Conservation (phyloP, 1,140 invertebrate genomes). For the Asobara japonica region DNA sequence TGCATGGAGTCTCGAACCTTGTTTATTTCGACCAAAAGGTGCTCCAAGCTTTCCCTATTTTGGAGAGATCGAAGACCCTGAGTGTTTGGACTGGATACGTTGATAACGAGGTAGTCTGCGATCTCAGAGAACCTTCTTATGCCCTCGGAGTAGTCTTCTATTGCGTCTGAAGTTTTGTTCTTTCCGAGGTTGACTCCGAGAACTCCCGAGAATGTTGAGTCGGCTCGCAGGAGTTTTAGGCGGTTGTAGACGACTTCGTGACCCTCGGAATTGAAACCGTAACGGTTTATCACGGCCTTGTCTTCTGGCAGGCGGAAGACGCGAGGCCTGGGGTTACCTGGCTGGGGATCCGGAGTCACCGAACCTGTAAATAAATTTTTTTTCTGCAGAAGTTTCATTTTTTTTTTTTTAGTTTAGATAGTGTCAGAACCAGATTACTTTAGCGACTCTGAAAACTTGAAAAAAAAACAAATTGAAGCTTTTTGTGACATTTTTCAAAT, state of each 20-base stretch:
- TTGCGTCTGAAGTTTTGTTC: conserved; percentile 84
- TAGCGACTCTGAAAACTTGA: too few relatives aligned
- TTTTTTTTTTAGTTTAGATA: background rate
- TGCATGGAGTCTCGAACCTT: conserved; percentile 71
- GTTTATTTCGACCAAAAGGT: conserved; percentile 78
- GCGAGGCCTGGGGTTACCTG: conserved; percentile 91
- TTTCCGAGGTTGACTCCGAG: conserved; percentile 95
- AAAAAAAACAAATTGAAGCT: too few relatives aligned
- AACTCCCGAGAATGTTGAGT: conserved; percentile 68
- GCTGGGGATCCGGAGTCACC: conserved; percentile 91
- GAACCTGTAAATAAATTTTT: conserved; percentile 66
- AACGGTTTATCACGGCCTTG: conserved; percentile 93
- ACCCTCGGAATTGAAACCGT: conserved; percentile 97
- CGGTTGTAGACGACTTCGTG: conserved; percentile 78
- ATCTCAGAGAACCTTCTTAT: conserved; percentile 78
- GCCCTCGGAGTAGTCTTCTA: conserved; percentile 85
- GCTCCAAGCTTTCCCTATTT: conserved; percentile 76
- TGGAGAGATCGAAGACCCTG: conserved; percentile 90
- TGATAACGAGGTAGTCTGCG: conserved; percentile 91
- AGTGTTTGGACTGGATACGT: conserved; percentile 92
- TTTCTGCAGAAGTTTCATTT: background rate
- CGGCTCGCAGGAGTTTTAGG: conserved; percentile 69
- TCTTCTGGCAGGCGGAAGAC: conserved; percentile 90
- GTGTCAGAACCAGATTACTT: background rate
- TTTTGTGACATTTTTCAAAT: too few relatives aligned